Conservation (phyloP, 2,113 vertebrate species). For the Passer montanus region DNA sequence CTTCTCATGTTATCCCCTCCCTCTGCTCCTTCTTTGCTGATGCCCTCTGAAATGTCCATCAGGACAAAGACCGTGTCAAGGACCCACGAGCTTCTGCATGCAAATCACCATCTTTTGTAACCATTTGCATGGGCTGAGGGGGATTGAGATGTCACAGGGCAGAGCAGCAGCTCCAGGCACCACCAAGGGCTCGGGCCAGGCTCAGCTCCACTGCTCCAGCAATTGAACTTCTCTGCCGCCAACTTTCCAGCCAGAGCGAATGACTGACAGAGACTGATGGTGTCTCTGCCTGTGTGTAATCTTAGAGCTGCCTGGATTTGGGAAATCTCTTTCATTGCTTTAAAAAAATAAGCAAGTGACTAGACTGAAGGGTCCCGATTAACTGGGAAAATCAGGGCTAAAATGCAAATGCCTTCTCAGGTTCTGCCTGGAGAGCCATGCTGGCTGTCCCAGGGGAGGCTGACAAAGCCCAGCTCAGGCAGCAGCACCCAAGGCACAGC, state of each 20-base stretch:
- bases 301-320: conserved; percentile 52
- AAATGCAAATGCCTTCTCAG: conserved; percentile 37
- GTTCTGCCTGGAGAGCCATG: accelerated
- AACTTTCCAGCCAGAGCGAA: background rate
- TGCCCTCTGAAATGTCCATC: background rate
- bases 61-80: background rate
- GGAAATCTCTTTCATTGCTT: conserved; percentile 65
- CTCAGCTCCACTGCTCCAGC: background rate
- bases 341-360: conserved; percentile 39
- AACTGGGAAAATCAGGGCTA: background rate
- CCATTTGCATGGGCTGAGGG: accelerated
- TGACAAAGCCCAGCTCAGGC: accelerated
- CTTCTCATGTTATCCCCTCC: background rate
- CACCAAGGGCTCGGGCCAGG: background rate
- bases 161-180: background rate
- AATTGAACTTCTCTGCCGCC: background rate
- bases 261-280: conserved; percentile 67
- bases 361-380: conserved; percentile 43
- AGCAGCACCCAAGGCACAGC: background rate
- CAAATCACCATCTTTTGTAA: accelerated
- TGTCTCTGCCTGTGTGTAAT: conserved; percentile 57
- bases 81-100: background rate
- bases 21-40: background rate
- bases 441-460: background rate
- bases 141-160: accelerated